Percentiles rank a stretch among this genome's conserved stretches.
Conservation (phyloP, 1,140 invertebrate species). For the Gryllus bimaculatus region DNA sequence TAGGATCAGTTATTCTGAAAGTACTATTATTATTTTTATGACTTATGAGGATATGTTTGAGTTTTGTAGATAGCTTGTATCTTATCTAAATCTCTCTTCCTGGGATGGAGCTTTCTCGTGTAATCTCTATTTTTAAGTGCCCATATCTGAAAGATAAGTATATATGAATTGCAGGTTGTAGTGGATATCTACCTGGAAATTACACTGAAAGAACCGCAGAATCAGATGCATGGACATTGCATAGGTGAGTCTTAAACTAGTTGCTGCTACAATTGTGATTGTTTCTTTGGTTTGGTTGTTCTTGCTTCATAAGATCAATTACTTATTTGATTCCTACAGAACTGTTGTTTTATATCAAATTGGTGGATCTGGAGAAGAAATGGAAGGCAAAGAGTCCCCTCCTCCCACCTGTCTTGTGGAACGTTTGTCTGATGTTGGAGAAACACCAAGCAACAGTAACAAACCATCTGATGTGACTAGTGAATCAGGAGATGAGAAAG, state of each 20-base stretch:
- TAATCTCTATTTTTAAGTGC: no score
- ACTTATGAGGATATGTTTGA: no score
- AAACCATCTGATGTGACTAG: constrained; percentile 19
- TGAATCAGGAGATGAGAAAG: constrained; percentile 19
- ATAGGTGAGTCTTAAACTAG: constrained; percentile 39
- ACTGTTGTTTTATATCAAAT: not conserved
- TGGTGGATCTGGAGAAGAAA: not conserved
- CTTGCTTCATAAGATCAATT: not conserved
- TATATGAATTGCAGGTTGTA: constrained; percentile 29
- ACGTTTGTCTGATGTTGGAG: not conserved
- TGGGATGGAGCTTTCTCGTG: no score
- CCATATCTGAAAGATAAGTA: no score
- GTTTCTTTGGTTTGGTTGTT: no score
- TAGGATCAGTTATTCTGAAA: no score
- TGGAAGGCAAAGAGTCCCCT: not conserved
- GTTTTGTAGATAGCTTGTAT: no score
- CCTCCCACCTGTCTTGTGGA: not conserved
- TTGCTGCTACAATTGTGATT: no score
- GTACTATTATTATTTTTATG: no score
- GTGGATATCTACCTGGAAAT: constrained; percentile 67
- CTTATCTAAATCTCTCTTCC: no score
- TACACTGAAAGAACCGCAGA: constrained; percentile 75
- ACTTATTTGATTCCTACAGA: not conserved
- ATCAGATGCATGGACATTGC: constrained; percentile 83
- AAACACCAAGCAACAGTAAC: constrained; percentile 4